Evolutionary conservation across 30 jellyfish, hydroid and myxozoan genomes (phyloP).

Genomic region (Hydractinia echinata): DNA sequence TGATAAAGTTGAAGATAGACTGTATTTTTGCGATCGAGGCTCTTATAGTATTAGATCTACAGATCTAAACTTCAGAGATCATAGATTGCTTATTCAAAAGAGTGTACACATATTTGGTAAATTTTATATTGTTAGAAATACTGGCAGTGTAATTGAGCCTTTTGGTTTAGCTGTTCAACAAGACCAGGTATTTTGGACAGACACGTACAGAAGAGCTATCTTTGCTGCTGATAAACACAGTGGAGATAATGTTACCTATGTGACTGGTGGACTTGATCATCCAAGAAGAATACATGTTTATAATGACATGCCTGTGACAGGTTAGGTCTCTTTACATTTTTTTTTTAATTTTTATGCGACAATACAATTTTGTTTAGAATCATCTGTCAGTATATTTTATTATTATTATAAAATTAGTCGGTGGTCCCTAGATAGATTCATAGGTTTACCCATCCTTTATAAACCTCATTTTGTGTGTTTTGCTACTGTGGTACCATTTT

Average conservation of each 20-base stretch:
- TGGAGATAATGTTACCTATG: slow-evolving; percentile 1
- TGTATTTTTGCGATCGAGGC: slow-evolving; percentile 63
- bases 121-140: neutral
- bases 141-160: neutral
- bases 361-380: no score
- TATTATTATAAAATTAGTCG: no score
- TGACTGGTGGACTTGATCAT: slow-evolving; percentile 18
- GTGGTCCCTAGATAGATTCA: no score
- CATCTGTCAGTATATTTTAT: no score
- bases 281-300: slow-evolving; percentile 9
- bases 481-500: no score
- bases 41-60: slow-evolving; percentile 55
- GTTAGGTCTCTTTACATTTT: neutral
- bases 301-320: slow-evolving; percentile 7
- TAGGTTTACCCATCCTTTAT: no score
- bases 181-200: slow-evolving; percentile 20
- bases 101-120: neutral
- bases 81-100: slow-evolving; percentile 7
- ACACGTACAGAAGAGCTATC: slow-evolving; percentile 9
- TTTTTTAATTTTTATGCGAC: no score
- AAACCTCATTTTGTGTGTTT: no score
- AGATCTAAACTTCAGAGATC: slow-evolving; percentile 6
- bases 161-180: neutral
- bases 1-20: slow-evolving; percentile 51
- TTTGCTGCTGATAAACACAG: slow-evolving; percentile 19